Base-by-base conservation (phyloP, 1,140 invertebrate genomes). In the Ips nitidus region DNA sequence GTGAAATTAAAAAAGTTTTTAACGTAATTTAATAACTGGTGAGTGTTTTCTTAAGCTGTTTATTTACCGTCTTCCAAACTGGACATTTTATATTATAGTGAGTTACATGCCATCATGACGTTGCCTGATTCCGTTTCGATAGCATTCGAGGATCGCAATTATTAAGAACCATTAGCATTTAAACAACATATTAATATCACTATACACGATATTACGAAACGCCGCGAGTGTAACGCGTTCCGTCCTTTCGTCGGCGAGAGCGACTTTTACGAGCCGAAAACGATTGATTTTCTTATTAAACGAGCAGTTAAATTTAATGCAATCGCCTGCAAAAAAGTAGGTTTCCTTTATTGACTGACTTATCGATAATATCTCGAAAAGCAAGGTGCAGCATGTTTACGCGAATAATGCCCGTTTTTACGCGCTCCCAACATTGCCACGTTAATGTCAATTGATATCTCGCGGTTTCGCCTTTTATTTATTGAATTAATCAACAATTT, bases 351-450 rank as follows among this genome's bases (percentile, higher is more conserved):
- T 61, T 61, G 59, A 58, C 56, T 58, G 4, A 41, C 61, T 37
- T 63, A 63, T 63, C 43, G 61, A 63, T 63, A 52, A 63, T 63
- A 63, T 63, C 61, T 63, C 50, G 22, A 22, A 52, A 63, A 63
- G 61, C 50, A 63, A 63, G 61, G 61, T 63, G 61, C 61, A 63
- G 61, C 61, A 63, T 63, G 50, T 63, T 52, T 63, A 63, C 61
- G 61, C 50, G 47, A 63, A 52, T 63, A 63, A 52, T 63, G 61
- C 39, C 47, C 45, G 59, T 45, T 61, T 61, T 61, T 7, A 36
- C n/a, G 22, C 6, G 41, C 59, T 50, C 45, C 45, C 22, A 22
- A 22, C 40, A 60, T 60, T 60, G 58, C 41, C 42, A 60, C n/a
- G 8, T 60, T 60, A 60, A 60, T 7, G 40, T 60, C 58, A 41